phyloP scores from a whole-genome alignment of 2,113 vertebrate genomes.

The Melanocharis versteri region DNA sequence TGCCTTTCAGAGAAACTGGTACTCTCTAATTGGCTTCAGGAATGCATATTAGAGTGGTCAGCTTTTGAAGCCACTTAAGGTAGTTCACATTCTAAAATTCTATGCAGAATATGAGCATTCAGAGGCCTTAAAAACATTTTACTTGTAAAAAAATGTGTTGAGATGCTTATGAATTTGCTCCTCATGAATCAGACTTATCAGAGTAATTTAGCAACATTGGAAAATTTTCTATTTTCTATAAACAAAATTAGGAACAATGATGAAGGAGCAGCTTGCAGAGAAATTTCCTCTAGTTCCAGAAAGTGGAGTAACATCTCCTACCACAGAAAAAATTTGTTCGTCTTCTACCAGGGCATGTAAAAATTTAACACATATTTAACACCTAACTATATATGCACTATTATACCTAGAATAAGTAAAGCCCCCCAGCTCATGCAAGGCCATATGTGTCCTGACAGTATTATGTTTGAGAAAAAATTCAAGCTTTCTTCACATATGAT shows the following conservation, averaged over 20 bases:
- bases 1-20: background rate
- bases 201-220: background rate
- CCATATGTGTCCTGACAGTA: background rate
- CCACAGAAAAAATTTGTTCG: background rate
- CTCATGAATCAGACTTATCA: background rate
- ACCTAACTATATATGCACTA: background rate
- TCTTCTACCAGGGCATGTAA: background rate
- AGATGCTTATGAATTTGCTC: background rate
- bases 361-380: background rate
- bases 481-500: background rate
- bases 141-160: background rate
- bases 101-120: background rate
- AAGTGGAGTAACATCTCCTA: background rate
- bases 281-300: background rate
- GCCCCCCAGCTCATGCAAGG: background rate
- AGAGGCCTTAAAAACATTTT: background rate
- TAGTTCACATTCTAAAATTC: background rate
- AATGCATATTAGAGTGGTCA: background rate
- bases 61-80: background rate
- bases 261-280: background rate
- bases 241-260: background rate
- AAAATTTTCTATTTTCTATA: background rate
- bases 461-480: background rate
- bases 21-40: background rate
- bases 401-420: background rate